These are phyloP conservation scores for Danaus melanippus DNA, from an alignment of 1,140 invertebrate species.

Conservation along the genomic window DNA sequence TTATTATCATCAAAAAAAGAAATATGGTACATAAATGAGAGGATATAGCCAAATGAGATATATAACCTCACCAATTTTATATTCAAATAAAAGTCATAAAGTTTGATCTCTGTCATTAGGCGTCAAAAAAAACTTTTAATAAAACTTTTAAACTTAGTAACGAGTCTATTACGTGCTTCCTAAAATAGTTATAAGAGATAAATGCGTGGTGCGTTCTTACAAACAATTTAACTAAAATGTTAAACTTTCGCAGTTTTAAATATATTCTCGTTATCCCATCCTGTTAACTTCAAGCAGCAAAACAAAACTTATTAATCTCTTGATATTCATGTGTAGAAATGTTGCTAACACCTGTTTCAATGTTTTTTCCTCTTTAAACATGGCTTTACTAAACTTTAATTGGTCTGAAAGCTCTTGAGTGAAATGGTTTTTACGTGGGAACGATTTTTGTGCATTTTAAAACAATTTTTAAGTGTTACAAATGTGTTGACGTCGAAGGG, in stretches of 20 bases:
- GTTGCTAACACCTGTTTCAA: constrained; percentile 12
- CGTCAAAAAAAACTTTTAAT: constrained; percentile 18
- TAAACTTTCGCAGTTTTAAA: constrained; percentile 8
- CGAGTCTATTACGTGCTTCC: not conserved
- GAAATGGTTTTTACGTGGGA: constrained; percentile 73
- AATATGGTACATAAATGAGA: too few species aligned
- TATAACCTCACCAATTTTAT: too few species aligned
- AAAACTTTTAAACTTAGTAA: constrained; percentile 19
- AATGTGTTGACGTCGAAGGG: constrained; percentile 58
- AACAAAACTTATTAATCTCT: constrained; percentile 4
- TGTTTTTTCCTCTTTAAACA: constrained; percentile 13
- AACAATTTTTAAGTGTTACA: constrained; percentile 53
- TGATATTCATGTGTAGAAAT: constrained; percentile 9
- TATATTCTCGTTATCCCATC: not conserved
- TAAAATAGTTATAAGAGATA: constrained; percentile 7
- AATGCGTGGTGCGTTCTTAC: constrained; percentile 35
- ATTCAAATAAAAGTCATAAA: too few species aligned
- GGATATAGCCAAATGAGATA: too few species aligned
- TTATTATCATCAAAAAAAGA: too few species aligned
- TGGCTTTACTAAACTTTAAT: constrained; percentile 31
- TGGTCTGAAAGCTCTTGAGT: constrained; percentile 70
- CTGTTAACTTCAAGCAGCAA: constrained; percentile 9
- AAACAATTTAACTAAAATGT: constrained; percentile 13
- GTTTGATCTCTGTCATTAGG: constrained; percentile 1
- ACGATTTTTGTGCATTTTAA: constrained; percentile 68